Evolutionary conservation across 2,888 invertebrate species (phyloP).

Genomic region (Rutpela maculata): DNA sequence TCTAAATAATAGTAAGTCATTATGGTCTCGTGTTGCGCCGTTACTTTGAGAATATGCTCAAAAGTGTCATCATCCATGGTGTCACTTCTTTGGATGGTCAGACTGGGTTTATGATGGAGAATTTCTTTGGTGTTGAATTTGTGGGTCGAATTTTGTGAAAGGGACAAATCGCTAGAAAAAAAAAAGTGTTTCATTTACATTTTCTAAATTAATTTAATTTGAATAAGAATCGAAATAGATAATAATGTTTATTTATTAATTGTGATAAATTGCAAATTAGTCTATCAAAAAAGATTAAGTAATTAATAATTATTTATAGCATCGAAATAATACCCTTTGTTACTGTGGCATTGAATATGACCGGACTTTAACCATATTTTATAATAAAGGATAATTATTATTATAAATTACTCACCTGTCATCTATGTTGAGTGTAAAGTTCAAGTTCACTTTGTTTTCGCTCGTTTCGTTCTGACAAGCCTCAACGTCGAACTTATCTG

Average conservation of each 20-base stretch:
- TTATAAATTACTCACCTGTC: conserved; percentile 72
- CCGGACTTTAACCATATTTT: conserved; percentile 31
- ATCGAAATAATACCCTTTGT: conserved; percentile 28
- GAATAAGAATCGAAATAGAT: too few relatives aligned
- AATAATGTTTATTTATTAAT: neutral
- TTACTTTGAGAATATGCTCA: conserved; percentile 84
- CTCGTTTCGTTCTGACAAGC: conserved; percentile 68
- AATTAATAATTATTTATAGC: conserved; percentile 24
- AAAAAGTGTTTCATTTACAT: neutral
- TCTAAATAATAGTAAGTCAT: conserved; percentile 95
- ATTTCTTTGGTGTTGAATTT: conserved; percentile 69
- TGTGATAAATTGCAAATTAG: conserved; percentile 11
- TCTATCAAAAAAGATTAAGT: conserved; percentile 14
- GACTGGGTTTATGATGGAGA: conserved; percentile 70
- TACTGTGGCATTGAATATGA: neutral
- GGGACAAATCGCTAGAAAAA: conserved; percentile 68
- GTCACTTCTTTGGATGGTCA: conserved; percentile 69
- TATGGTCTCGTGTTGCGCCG: conserved; percentile 90
- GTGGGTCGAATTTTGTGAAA: conserved; percentile 65
- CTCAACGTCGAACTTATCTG: conserved; percentile 72
- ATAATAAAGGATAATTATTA: conserved; percentile 21
- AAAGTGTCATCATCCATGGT: conserved; percentile 78
- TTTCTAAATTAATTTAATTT: too few relatives aligned
- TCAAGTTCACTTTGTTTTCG: conserved; percentile 78
- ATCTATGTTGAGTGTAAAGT: conserved; percentile 78